Base-by-base conservation (phyloP, 2,797 vertebrate genomes). In the Diglossa cyanea region DNA sequence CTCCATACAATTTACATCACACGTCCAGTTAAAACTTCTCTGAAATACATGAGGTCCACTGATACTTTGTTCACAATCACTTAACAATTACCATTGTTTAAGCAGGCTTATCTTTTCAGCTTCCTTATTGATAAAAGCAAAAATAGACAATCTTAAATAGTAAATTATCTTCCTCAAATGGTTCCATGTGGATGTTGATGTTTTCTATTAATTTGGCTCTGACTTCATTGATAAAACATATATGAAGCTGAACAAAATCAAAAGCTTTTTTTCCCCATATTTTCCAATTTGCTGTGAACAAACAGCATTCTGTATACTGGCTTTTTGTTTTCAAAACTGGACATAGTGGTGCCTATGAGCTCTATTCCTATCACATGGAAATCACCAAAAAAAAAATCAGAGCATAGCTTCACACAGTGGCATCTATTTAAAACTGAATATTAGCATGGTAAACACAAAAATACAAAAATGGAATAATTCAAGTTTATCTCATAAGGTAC, bases 1-100 rank as follows among this genome's bases (percentile, higher is more conserved):
- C 95, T 97, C 95, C 91, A 95, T 80, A 66, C 83, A 96, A 96
- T 93, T 95, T 92, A 94, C 93, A 94, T 95, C 95, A 91, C 90
- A 97, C 40, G 45, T 90, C 94, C 95, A 96, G 95, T 70, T 97
- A 93, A 94, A 97, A 91, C 70, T 92, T 89, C 65, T 93, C 92
- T 90, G 72, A 60, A 97, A 93, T 95, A 93, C 94, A 95, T 92
- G 71, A 96, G 58, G 73, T 93, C 78, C 75, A 93, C 73, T 76
- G 72, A 90, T 62, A 94, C 89, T 95, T 90, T 92, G 91, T 96
- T 97, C 94, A 97, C 92, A 91, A 94, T 53, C 96, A 95, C 91
- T 96, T 93, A 79, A 95, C 88, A 95, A 91, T 91, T 90, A 94
- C 68, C 77, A 93, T 57, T 94, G 83, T 85, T 83, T 66, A 72